These are phyloP conservation scores for Megalops atlanticus DNA, from an alignment of 2,113 vertebrate species.

Conservation along the genomic window DNA sequence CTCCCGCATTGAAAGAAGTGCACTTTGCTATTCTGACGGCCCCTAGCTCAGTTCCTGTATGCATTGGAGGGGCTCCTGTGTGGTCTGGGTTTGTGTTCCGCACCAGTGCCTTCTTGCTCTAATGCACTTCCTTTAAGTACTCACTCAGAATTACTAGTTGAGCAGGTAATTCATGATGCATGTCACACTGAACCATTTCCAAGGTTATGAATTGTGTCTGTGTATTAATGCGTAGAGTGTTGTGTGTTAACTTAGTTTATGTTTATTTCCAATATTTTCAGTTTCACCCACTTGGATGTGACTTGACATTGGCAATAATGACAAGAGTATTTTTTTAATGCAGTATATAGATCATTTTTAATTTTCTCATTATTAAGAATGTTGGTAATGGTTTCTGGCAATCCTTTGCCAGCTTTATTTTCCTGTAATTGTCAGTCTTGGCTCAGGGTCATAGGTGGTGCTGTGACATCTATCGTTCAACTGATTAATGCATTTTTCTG, in stretches of 20 bases:
- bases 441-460: background rate
- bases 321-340: constrained; percentile 28
- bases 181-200: constrained; percentile 38
- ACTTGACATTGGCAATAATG: constrained; percentile 32
- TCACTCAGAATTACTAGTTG: background rate
- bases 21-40: background rate
- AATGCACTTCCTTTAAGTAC: background rate
- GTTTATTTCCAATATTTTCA: constrained; percentile 21
- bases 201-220: constrained; percentile 46
- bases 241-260: constrained; percentile 34
- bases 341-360: constrained; percentile 24
- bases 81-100: background rate
- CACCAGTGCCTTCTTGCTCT: background rate
- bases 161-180: constrained; percentile 25
- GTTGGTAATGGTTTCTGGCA: background rate
- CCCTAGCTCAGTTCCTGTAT: background rate
- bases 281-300: constrained; percentile 38
- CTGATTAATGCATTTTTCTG: background rate
- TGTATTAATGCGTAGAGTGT: constrained; percentile 60
- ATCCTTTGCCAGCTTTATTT: background rate
- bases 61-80: too few species aligned
- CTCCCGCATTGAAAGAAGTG: background rate
- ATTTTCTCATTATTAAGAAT: background rate
- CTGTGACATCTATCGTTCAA: background rate
- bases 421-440: background rate